These are phyloP conservation scores for Branchellion lobata DNA, from an alignment of 2,888 invertebrate species.

Conservation along the genomic window DNA sequence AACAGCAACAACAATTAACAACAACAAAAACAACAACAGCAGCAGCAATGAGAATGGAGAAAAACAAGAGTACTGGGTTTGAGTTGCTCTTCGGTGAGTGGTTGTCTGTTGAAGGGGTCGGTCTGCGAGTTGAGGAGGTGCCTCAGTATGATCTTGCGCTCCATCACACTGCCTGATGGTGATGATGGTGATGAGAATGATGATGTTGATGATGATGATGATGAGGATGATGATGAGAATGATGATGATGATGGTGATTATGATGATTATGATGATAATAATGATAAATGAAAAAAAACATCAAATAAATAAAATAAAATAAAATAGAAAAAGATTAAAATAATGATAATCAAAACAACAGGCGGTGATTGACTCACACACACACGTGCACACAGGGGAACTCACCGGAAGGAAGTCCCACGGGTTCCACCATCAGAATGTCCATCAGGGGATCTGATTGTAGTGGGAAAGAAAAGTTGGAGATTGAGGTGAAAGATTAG, in stretches of 20 bases:
- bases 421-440: slow-evolving; percentile 93
- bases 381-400: no score
- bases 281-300: neutral
- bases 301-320: neutral
- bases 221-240: neutral
- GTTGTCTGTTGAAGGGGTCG: slow-evolving; percentile 95
- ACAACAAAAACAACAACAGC: no score
- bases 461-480: neutral
- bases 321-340: neutral
- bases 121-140: slow-evolving; percentile 92
- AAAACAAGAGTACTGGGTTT: slow-evolving; percentile 71
- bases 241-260: slow-evolving; percentile 63
- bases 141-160: slow-evolving; percentile 85
- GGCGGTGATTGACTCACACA: neutral
- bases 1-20: no score
- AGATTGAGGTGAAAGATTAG: no score
- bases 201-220: neutral
- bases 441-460: slow-evolving; percentile 87
- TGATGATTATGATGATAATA: no score
- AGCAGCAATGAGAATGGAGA: neutral
- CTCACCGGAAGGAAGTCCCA: slow-evolving; percentile 71
- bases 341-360: neutral
- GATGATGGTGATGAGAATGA: neutral
- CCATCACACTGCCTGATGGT: slow-evolving; percentile 74
- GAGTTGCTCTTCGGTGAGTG: slow-evolving; percentile 88